Conservation (phyloP, 2,113 vertebrate species). For the Ramphastos sulfuratus region DNA sequence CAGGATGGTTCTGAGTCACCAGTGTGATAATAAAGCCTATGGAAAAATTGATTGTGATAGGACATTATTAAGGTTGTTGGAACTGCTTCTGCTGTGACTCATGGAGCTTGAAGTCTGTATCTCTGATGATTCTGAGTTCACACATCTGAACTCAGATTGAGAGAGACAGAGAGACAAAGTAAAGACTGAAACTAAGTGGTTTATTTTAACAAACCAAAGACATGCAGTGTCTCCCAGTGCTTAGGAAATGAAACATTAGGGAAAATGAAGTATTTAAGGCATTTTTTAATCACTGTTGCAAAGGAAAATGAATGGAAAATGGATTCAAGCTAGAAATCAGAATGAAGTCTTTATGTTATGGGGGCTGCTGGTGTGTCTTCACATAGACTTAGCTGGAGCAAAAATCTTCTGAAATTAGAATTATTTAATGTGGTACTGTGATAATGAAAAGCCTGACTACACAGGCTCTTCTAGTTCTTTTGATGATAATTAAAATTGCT, state of each 20-base stretch:
- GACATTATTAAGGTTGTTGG: slow-evolving; percentile 31
- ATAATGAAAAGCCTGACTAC: neutral
- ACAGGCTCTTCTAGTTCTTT: neutral
- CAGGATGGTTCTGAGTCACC: neutral
- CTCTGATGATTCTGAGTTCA: neutral
- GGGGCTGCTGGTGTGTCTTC: neutral
- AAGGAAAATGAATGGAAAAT: neutral
- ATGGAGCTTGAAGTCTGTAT: neutral
- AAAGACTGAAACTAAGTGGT: neutral
- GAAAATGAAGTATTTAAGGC: neutral
- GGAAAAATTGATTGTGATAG: slow-evolving; percentile 1
- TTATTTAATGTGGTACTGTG: neutral
- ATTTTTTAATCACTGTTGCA: neutral
- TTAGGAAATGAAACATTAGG: neutral
- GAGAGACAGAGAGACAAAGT: neutral
- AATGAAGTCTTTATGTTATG: neutral
- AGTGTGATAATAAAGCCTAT: neutral
- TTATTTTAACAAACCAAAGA: neutral
- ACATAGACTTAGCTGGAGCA: neutral
- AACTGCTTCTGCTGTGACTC: neutral
- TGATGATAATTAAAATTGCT: neutral
- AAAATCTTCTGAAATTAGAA: neutral
- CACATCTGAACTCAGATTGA: neutral
- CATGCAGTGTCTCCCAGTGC: neutral
- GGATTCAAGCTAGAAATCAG: neutral